These are phyloP conservation scores for Amiota minor DNA, from an alignment of 2,888 invertebrate species.

Conservation along the genomic window DNA sequence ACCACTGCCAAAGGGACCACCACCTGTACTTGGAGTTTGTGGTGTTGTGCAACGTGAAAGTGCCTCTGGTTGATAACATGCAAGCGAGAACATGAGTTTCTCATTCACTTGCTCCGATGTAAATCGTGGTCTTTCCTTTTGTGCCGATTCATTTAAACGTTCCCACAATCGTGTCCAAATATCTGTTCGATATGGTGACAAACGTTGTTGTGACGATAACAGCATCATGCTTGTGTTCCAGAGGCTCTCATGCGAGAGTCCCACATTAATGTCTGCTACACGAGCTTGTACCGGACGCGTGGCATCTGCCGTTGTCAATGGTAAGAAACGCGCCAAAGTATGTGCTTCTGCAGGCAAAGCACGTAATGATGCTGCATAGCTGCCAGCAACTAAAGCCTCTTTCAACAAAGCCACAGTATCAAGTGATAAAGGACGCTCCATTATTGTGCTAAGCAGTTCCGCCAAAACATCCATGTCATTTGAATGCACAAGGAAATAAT, in stretches of 20 bases:
- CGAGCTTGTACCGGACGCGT: slow-evolving; percentile 72
- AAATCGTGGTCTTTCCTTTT: slow-evolving; percentile 78
- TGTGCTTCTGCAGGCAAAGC: slow-evolving; percentile 82
- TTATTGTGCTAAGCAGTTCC: slow-evolving; percentile 79
- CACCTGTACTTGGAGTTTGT: slow-evolving; percentile 80
- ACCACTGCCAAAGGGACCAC: slow-evolving; percentile 74
- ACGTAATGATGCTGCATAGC: slow-evolving; percentile 82
- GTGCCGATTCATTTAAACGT: slow-evolving; percentile 77
- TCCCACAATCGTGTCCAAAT: slow-evolving; percentile 89
- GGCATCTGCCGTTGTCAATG: slow-evolving; percentile 77
- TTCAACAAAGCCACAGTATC: slow-evolving; percentile 79
- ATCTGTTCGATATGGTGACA: slow-evolving; percentile 87
- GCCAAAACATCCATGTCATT: slow-evolving; percentile 83
- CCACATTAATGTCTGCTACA: slow-evolving; percentile 76
- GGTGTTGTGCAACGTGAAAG: slow-evolving; percentile 89
- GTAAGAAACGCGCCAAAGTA: slow-evolving; percentile 80
- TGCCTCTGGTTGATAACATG: slow-evolving; percentile 90
- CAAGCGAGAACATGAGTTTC: slow-evolving; percentile 84
- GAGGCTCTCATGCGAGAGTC: slow-evolving; percentile 82
- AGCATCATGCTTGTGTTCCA: slow-evolving; percentile 89
- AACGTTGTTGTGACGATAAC: slow-evolving; percentile 86
- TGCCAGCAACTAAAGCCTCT: slow-evolving; percentile 86
- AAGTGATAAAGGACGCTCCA: slow-evolving; percentile 78
- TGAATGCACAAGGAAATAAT: slow-evolving; percentile 86
- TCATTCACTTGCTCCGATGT: slow-evolving; percentile 82